Evolutionary conservation across 1,140 invertebrate genomes (phyloP).

Genomic region (Doryteuthis pealeii): DNA sequence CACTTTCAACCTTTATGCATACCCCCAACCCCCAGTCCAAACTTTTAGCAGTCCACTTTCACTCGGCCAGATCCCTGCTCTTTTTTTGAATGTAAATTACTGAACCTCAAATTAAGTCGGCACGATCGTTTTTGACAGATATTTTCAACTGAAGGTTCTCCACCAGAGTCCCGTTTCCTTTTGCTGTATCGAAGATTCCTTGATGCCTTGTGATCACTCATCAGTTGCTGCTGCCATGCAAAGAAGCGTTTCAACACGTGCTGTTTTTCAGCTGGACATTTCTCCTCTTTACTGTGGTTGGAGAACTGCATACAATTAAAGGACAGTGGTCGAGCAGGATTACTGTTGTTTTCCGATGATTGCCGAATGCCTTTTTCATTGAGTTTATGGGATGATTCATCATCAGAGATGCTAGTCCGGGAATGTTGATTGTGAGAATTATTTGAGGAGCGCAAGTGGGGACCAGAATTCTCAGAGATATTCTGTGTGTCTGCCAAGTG

Average conservation of each 20-base stretch:
- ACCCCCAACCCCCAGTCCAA: neutral
- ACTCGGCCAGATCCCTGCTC: neutral
- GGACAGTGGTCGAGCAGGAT: neutral
- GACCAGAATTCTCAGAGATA: neutral
- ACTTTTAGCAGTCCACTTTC: neutral
- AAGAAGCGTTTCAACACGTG: neutral
- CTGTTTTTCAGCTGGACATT: neutral
- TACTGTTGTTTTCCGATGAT: neutral
- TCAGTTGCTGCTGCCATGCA: neutral
- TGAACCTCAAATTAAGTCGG: conserved; percentile 3
- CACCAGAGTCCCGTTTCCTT: too few species aligned
- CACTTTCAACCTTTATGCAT: too few species aligned
- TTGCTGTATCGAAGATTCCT: neutral
- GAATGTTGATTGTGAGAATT: conserved; percentile 2
- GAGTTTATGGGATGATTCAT: neutral
- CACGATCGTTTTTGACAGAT: neutral
- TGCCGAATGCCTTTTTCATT: neutral
- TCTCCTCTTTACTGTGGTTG: neutral
- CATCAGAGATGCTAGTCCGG: neutral
- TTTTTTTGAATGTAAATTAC: neutral
- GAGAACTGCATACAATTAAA: neutral
- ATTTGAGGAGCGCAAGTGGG: neutral
- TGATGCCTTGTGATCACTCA: neutral
- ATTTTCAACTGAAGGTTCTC: neutral
- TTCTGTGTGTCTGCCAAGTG: neutral